phyloP scores from a whole-genome alignment of 2,113 vertebrate genomes.

The Notothenia coriiceps region DNA sequence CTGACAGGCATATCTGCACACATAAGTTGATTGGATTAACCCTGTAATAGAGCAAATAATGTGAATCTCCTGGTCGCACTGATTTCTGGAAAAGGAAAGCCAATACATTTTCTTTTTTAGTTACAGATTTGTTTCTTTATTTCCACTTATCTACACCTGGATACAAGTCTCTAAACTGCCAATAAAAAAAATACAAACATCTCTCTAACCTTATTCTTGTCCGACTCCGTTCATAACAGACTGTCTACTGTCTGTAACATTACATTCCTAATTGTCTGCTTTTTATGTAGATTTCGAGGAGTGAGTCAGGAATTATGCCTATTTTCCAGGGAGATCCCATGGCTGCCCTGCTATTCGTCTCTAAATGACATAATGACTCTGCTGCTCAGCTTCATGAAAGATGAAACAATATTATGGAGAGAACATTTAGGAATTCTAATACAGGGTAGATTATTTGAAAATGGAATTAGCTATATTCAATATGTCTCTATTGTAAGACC shows the following conservation, averaged over 20 bases:
- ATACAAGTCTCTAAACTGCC: background rate
- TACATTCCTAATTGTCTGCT: conserved; percentile 5
- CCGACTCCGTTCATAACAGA: background rate
- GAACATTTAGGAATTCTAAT: background rate
- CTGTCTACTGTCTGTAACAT: background rate
- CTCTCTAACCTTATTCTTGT: background rate
- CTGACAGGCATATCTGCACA: conserved; percentile 13
- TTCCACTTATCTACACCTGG: background rate
- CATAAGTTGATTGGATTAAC: conserved; percentile 19
- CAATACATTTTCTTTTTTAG: background rate
- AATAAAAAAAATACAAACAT: background rate
- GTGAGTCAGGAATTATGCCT: conserved; percentile 13
- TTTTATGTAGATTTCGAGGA: conserved; percentile 9
- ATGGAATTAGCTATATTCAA: background rate
- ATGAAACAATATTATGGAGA: background rate
- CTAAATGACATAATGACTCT: conserved; percentile 15
- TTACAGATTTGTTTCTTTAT: background rate
- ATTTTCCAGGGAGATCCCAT: background rate
- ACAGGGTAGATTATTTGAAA: background rate
- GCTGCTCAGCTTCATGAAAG: background rate
- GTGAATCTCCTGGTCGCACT: background rate
- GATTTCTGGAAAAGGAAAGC: background rate
- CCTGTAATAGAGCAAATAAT: background rate
- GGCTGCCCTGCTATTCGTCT: background rate
- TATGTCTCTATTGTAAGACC: background rate